Percentiles rank a stretch among this genome's conserved stretches.
Evolutionary conservation across 2,888 invertebrate species (phyloP).

Genomic region (Volucella bombylans): DNA sequence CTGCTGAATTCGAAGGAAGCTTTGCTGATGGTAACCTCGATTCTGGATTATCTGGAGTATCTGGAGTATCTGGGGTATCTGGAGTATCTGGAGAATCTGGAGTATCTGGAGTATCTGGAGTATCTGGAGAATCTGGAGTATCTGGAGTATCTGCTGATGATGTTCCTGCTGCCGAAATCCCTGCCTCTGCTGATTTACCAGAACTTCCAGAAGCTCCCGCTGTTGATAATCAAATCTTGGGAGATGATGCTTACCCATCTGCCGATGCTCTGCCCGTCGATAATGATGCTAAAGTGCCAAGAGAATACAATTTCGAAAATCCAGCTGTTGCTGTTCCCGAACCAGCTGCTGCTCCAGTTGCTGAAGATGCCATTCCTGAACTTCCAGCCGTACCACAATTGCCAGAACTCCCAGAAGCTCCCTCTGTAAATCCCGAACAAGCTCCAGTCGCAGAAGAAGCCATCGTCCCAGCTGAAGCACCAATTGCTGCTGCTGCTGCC

Average conservation of each 20-base stretch:
- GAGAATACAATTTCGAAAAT: conserved; percentile 79
- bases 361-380: conserved; percentile 65
- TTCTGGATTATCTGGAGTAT: conserved; percentile 78
- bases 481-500: conserved; percentile 75
- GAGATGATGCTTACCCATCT: conserved; percentile 39
- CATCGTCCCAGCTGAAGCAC: conserved; percentile 75
- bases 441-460: conserved; percentile 72
- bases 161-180: conserved; percentile 73
- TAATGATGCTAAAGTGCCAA: conserved; percentile 79
- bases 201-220: conserved; percentile 49
- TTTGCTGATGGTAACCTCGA: conserved; percentile 78
- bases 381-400: conserved; percentile 50
- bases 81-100: too few species aligned
- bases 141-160: too few species aligned
- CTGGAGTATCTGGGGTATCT: too few species aligned
- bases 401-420: conserved; percentile 39
- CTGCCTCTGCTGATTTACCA: conserved; percentile 69
- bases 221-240: conserved; percentile 59
- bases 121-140: too few species aligned
- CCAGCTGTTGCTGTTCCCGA: conserved; percentile 74
- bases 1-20: conserved; percentile 64
- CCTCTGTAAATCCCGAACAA: conserved; percentile 62
- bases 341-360: conserved; percentile 40
- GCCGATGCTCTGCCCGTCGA: conserved; percentile 74
- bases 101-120: too few species aligned